These are phyloP conservation scores for Drosophila melanocephala DNA, from an alignment of 2,888 invertebrate genomes.

Conservation along the genomic window DNA sequence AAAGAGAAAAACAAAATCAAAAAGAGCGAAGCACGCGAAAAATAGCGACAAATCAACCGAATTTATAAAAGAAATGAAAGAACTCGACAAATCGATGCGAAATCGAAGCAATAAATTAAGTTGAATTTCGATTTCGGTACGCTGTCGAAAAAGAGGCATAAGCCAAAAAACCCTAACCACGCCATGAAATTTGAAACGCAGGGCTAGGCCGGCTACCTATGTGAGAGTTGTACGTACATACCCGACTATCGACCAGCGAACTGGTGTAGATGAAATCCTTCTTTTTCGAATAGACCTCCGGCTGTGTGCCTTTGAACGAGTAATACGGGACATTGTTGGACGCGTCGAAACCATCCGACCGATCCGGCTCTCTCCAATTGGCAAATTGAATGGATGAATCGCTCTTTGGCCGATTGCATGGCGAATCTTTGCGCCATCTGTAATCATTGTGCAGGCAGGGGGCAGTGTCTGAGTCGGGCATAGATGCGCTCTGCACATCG, in stretches of 20 bases:
- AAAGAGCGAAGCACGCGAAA: slow-evolving; percentile 37
- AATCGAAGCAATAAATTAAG: slow-evolving; percentile 80
- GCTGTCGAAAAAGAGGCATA: slow-evolving; percentile 42
- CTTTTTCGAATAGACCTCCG: slow-evolving; percentile 78
- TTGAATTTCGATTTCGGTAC: slow-evolving; percentile 63
- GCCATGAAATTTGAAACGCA: slow-evolving; percentile 53
- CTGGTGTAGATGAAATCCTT: slow-evolving; percentile 81
- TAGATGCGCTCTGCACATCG: slow-evolving; percentile 12
- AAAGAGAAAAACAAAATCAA: slow-evolving; percentile 22
- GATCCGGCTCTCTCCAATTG: background rate
- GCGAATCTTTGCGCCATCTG: slow-evolving; percentile 4
- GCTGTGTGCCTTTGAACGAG: slow-evolving; percentile 81
- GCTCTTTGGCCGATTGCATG: background rate
- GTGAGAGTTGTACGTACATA: slow-evolving; percentile 46
- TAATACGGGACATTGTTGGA: slow-evolving; percentile 57
- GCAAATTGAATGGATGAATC: background rate
- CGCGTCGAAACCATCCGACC: slow-evolving; percentile 30
- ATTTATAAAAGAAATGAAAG: slow-evolving; percentile 76
- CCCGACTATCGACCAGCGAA: slow-evolving; percentile 80
- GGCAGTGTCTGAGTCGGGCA: slow-evolving; percentile 2
- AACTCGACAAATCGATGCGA: slow-evolving; percentile 78
- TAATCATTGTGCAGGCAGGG: slow-evolving; percentile 5
- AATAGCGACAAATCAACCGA: slow-evolving; percentile 73
- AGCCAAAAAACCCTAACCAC: slow-evolving; percentile 35
- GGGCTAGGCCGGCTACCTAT: slow-evolving; percentile 31